phyloP scores from a whole-genome alignment of 2,797 vertebrate genomes.

The Pagetopsis macropterus region DNA sequence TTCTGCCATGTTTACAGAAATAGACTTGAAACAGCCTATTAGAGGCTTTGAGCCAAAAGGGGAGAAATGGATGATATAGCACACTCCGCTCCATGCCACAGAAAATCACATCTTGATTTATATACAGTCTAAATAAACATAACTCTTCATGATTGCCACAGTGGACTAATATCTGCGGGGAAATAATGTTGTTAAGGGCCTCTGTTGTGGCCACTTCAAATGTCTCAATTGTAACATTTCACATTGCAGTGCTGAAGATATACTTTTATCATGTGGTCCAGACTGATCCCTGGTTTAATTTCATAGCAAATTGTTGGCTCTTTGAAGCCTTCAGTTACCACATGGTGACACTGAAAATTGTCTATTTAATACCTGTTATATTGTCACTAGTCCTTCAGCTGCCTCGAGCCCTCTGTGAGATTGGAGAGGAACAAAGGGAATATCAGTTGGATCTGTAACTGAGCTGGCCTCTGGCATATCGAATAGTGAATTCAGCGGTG shows the following conservation, averaged over 20 bases:
- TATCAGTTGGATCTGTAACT: conserved; percentile 75
- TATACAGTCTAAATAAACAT: conserved; percentile 29
- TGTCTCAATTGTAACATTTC: conserved; percentile 58
- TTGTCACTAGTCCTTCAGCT: conserved; percentile 67
- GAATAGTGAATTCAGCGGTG: conserved; percentile 59
- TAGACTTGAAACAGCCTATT: conserved; percentile 65
- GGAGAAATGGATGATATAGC: conserved; percentile 47
- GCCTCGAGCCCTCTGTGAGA: conserved; percentile 62
- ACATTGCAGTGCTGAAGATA: conserved; percentile 45
- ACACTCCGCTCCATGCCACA: conserved; percentile 23
- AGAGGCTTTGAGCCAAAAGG: conserved; percentile 44
- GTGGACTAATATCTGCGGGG: conserved; percentile 38
- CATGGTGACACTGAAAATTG: conserved; percentile 70
- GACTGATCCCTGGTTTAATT: conserved; percentile 70
- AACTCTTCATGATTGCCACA: conserved; percentile 34
- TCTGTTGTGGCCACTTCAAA: conserved; percentile 53
- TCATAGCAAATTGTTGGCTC: conserved; percentile 69
- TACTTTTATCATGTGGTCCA: conserved; percentile 30
- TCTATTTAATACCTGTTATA: conserved; percentile 75
- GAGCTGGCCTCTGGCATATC: conserved; percentile 66
- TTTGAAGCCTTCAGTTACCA: conserved; percentile 74
- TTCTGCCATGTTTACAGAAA: conserved; percentile 67
- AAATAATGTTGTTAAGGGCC: conserved; percentile 43
- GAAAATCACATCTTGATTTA: conserved; percentile 48
- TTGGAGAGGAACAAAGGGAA: conserved; percentile 75